A percentile compares a stretch with the other conserved stretches of the same genome.
Evolutionary conservation across 2,113 vertebrate genomes (phyloP).

Genomic region (Phalacrocorax aristotelis): DNA sequence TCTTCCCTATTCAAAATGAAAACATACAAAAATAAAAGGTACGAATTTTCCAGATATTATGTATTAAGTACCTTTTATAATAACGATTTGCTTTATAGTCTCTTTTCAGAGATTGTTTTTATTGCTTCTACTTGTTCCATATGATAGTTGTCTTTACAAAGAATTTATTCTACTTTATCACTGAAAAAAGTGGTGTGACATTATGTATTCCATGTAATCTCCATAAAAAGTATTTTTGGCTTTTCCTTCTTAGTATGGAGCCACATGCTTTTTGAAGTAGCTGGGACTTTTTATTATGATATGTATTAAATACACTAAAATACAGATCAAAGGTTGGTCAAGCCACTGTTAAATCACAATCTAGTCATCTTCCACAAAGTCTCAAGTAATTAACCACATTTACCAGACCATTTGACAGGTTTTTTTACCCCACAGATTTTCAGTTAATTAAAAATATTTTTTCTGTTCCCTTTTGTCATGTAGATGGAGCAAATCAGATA

Average conservation of each 20-base stretch:
- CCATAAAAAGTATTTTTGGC: background rate
- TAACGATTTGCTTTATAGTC: background rate
- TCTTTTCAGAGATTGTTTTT: background rate
- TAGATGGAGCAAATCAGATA: background rate
- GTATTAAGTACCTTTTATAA: background rate
- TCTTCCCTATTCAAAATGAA: background rate
- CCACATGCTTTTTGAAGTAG: background rate
- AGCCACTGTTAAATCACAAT: background rate
- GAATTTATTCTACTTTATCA: background rate
- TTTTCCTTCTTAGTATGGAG: background rate
- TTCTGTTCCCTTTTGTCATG: background rate
- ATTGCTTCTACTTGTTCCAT: background rate
- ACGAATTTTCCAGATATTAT: background rate
- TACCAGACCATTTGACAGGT: background rate
- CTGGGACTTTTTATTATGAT: background rate
- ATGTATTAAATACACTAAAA: background rate
- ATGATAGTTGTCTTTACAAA: background rate
- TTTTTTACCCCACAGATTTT: background rate
- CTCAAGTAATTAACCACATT: background rate
- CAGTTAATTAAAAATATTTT: background rate
- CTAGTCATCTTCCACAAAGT: background rate
- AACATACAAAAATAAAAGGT: background rate
- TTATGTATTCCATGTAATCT: background rate
- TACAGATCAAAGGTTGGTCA: background rate
- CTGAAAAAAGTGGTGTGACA: background rate